Percentiles rank a stretch among this genome's conserved stretches.
Evolutionary conservation across 2,888 invertebrate genomes (phyloP).

Genomic region (Dasysyrphus albostriatus): DNA sequence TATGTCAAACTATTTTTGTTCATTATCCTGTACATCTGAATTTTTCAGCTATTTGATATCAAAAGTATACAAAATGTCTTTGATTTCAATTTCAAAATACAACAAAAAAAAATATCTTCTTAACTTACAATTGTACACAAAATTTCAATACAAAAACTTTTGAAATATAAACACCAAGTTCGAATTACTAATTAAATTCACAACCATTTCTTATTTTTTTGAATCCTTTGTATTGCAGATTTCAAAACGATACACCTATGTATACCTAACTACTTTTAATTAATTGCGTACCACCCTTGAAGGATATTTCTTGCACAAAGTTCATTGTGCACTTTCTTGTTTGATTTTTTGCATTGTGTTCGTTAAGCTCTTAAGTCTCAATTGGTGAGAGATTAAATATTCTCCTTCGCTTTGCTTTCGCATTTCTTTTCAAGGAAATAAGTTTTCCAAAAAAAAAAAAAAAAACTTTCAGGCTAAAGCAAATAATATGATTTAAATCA

Average conservation of each 20-base stretch:
- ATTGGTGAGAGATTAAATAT: conserved; percentile 16
- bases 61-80: neutral
- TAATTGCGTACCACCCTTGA: neutral
- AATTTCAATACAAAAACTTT: neutral
- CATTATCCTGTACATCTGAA: neutral
- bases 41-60: neutral
- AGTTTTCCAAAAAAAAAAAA: neutral
- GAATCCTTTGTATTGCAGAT: neutral
- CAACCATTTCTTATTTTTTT: neutral
- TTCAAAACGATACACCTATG: neutral
- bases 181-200: conserved; percentile 6
- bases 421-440: neutral
- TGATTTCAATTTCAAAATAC: neutral
- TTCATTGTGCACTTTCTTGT: neutral
- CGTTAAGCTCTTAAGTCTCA: conserved; percentile 23
- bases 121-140: neutral
- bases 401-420: neutral
- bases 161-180: neutral
- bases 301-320: neutral
- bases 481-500: conserved; percentile 16
- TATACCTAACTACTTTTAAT: neutral
- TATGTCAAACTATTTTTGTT: neutral
- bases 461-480: neutral
- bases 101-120: neutral
- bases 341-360: conserved; percentile 8